A percentile compares a stretch with the other conserved stretches of the same genome.
These are phyloP conservation scores for Ooceraea biroi DNA, from an alignment of 1,140 invertebrate species.

Conservation along the genomic window DNA sequence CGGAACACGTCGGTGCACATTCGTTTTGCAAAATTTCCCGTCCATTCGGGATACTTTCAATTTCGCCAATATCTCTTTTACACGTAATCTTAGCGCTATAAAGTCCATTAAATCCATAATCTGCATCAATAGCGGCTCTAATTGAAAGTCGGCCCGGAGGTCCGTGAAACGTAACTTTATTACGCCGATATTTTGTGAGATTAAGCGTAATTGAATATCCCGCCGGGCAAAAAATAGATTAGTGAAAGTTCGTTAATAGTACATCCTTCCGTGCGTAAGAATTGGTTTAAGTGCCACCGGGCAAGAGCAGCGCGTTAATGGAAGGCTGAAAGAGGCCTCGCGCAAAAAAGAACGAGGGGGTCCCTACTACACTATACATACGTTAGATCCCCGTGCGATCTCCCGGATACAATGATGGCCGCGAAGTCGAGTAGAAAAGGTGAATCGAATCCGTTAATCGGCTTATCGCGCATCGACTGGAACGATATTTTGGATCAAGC, in stretches of 20 bases:
- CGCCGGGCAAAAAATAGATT: conserved; percentile 55
- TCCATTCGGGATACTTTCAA: not conserved
- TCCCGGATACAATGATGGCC: conserved; percentile 65
- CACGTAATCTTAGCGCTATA: not conserved
- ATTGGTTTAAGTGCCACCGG: conserved; percentile 63
- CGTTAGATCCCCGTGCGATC: conserved; percentile 64
- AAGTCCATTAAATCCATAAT: conserved; percentile 19
- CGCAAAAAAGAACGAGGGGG: conserved; percentile 57
- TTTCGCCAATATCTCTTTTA: not conserved
- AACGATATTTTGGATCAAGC: conserved; percentile 65
- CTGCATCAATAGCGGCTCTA: conserved; percentile 5
- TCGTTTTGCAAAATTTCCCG: not conserved
- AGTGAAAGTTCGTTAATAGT: conserved; percentile 66
- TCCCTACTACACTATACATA: conserved; percentile 22
- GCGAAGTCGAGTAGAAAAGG: conserved; percentile 67
- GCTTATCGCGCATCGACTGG: conserved; percentile 64
- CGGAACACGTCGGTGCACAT: not conserved
- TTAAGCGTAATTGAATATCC: conserved; percentile 50
- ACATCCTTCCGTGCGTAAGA: conserved; percentile 44
- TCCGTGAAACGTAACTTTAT: conserved; percentile 20
- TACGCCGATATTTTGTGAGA: conserved; percentile 16
- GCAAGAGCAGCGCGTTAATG: conserved; percentile 68
- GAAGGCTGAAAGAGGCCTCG: conserved; percentile 67
- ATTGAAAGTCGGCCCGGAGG: not conserved
- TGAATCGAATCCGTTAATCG: conserved; percentile 73